Evolutionary conservation across 2,888 invertebrate species (phyloP).

Genomic region (Criorhina ranunculi): DNA sequence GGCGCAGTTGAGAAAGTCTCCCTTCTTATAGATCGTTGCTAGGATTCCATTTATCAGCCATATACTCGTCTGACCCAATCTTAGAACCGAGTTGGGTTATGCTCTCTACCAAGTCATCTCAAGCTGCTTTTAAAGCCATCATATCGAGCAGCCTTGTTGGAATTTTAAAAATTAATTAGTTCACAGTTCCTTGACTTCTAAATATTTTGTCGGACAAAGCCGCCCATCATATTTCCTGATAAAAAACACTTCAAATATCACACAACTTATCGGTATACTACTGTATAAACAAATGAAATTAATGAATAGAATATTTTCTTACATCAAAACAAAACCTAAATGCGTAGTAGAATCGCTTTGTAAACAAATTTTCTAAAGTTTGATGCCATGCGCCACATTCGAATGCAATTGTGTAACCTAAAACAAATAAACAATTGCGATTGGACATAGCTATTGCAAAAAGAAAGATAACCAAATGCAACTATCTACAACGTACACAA

Average conservation of each 20-base stretch:
- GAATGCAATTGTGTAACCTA: constrained; percentile 22
- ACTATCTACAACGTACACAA: constrained; percentile 3
- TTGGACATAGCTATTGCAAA: not conserved
- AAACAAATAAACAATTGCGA: constrained; percentile 23
- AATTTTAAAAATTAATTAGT: no score
- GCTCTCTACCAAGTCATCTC: no score
- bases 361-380: constrained; percentile 21
- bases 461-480: constrained; percentile 34
- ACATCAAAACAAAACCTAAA: not conserved
- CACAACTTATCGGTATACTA: constrained; percentile 3
- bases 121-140: no score
- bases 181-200: no score
- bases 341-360: constrained; percentile 17
- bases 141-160: no score
- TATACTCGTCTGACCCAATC: no score
- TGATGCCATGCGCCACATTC: constrained; percentile 24
- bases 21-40: no score
- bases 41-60: no score
- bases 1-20: no score
- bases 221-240: no score
- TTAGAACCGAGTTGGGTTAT: no score
- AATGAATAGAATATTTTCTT: not conserved
- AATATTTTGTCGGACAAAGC: no score
- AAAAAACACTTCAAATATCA: not conserved
- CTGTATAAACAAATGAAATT: not conserved